These are phyloP conservation scores for Phrynosoma platyrhinos DNA, from an alignment of 2,113 vertebrate species.

Conservation along the genomic window DNA sequence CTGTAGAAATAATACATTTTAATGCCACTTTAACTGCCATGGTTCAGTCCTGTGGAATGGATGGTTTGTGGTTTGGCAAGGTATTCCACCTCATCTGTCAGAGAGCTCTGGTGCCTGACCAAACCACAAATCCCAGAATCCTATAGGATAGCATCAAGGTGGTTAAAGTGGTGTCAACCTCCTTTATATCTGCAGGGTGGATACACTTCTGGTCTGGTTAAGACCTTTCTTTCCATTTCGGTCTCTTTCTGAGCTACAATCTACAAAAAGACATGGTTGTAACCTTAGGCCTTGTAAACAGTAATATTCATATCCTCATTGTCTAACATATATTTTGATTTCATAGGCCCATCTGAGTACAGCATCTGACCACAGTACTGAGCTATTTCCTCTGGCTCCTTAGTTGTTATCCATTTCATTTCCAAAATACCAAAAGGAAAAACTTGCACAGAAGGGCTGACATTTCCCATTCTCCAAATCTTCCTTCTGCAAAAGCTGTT, in stretches of 20 bases:
- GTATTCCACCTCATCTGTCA: too few species aligned
- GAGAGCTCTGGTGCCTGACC: too few species aligned
- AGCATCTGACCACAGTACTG: conserved; percentile 2
- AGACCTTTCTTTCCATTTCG: background rate
- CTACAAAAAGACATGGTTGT: background rate
- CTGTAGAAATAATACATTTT: too few species aligned
- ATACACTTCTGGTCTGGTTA: background rate
- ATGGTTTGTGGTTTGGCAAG: too few species aligned
- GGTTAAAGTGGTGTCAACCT: too few species aligned
- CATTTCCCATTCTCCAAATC: conserved; percentile 40
- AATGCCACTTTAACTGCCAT: too few species aligned
- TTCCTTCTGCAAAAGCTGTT: conserved; percentile 8
- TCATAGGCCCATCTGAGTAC: background rate
- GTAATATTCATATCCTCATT: background rate
- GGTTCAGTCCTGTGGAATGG: too few species aligned
- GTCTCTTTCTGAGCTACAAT: background rate
- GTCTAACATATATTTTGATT: background rate
- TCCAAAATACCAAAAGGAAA: conserved; percentile 28
- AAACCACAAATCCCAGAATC: too few species aligned
- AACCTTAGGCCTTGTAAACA: background rate
- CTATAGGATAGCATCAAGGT: too few species aligned
- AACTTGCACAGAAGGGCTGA: conserved; percentile 39
- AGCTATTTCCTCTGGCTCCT: conserved; percentile 32
- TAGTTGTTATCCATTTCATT: conserved; percentile 19
- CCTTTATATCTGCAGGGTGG: too few species aligned